A percentile compares a stretch with the other conserved stretches of the same genome.
Conservation (phyloP, 2,888 invertebrate species). For the Dione juno region DNA sequence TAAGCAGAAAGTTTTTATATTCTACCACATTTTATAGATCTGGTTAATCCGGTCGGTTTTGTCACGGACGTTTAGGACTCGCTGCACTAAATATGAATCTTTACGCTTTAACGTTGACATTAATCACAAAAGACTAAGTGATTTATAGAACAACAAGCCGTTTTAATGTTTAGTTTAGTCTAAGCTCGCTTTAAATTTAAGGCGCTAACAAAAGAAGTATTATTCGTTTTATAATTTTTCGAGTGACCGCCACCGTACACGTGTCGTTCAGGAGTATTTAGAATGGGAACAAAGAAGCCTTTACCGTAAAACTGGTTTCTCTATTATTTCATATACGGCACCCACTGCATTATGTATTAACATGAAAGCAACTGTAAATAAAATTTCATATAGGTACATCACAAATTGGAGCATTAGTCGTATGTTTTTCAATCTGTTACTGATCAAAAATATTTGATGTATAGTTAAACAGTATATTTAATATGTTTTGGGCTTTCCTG, state of each 20-base stretch:
- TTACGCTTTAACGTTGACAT: slow-evolving; percentile 77
- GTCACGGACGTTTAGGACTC: slow-evolving; percentile 62
- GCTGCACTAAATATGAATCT: slow-evolving; percentile 80
- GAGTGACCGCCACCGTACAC: slow-evolving; percentile 54
- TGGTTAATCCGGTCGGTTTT: slow-evolving; percentile 65
- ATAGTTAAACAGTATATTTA: too few species aligned
- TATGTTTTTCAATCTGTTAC: background rate
- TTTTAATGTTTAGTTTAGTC: slow-evolving; percentile 64
- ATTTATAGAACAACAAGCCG: slow-evolving; percentile 70
- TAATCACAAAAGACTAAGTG: slow-evolving; percentile 78
- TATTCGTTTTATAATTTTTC: slow-evolving; percentile 64
- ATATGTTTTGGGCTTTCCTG: too few species aligned
- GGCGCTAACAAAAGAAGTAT: slow-evolving; percentile 62
- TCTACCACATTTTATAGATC: slow-evolving; percentile 66
- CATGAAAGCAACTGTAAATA: slow-evolving; percentile 8
- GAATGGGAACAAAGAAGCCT: slow-evolving; percentile 53
- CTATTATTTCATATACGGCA: slow-evolving; percentile 37
- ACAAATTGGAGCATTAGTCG: background rate
- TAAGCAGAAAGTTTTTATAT: slow-evolving; percentile 72
- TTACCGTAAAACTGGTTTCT: slow-evolving; percentile 40
- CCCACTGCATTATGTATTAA: slow-evolving; percentile 15
- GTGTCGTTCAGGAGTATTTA: slow-evolving; percentile 53
- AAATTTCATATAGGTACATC: too few species aligned
- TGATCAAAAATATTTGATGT: too few species aligned
- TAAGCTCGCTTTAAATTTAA: slow-evolving; percentile 54